Percentiles rank a stretch among this genome's conserved stretches.
Conservation (phyloP, 2,113 vertebrate genomes). For the Dasyprocta punctata region DNA sequence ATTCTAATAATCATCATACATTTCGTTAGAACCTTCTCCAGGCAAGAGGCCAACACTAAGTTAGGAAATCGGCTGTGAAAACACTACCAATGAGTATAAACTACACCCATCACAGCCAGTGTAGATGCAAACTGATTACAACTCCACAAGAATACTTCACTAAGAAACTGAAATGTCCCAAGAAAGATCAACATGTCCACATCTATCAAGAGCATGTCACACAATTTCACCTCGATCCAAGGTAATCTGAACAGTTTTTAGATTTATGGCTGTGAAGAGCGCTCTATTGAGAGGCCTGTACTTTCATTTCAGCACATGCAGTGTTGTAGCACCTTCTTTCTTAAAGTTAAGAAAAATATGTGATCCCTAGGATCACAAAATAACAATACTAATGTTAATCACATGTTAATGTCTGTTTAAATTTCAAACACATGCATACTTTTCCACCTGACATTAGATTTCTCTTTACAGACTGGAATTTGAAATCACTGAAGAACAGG, state of each 20-base stretch:
- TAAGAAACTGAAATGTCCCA: not conserved
- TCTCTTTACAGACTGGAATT: not conserved
- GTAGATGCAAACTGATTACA: not conserved
- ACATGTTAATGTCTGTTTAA: not conserved
- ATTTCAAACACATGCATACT: not conserved
- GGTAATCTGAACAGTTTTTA: not conserved
- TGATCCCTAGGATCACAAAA: not conserved
- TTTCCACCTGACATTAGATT: not conserved
- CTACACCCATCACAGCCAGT: too few relatives aligned
- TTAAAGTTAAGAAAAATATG: not conserved
- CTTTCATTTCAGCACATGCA: not conserved
- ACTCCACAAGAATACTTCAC: not conserved
- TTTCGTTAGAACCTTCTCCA: not conserved
- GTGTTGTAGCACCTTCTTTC: not conserved
- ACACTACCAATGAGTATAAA: too few relatives aligned
- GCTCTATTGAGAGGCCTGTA: not conserved
- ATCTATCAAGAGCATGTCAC: not conserved
- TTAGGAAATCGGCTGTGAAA: not conserved
- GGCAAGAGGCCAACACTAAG: not conserved
- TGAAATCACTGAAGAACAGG: not conserved
- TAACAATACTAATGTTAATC: not conserved
- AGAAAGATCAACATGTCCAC: not conserved
- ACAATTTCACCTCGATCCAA: not conserved
- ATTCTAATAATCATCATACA: not conserved
- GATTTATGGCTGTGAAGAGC: not conserved